Evolutionary conservation across 2,888 invertebrate species (phyloP), one percentile per base, ranked within the genome.

Genomic region (Anagyrus pseudococci): DNA sequence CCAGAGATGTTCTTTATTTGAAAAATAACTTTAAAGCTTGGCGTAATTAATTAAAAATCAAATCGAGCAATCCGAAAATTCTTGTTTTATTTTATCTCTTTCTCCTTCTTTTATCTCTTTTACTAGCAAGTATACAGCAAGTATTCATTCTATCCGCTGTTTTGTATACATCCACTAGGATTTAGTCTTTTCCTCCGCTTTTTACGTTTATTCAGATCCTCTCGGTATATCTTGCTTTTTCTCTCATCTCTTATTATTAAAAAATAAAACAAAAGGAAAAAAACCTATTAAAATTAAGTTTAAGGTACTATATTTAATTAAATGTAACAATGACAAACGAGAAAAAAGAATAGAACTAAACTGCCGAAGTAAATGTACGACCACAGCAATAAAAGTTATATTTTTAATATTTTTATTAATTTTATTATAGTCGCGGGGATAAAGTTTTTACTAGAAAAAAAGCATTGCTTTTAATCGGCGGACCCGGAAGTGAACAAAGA

Each of bases 401-500:
- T 37, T 37, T 13, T 37, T 37, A 37, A 37, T 13, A 37, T 37
- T 37, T n/a, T n/a, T n/a, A n/a, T n/a, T n/a, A n/a, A n/a, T n/a
- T n/a, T n/a, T n/a, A n/a, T n/a, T n/a, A n/a, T n/a, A n/a, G n/a
- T n/a, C n/a, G n/a, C n/a, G n/a, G n/a, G n/a, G n/a, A n/a, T n/a
- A n/a, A n/a, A n/a, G n/a, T n/a, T n/a, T n/a, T n/a, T n/a, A n/a
- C n/a, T n/a, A n/a, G 17, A 46, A 48, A 44, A 43, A 47, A 56
- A 48, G 20, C 33, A 54, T 37, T 41, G 48, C 41, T 46, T 48
- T 37, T 48, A 57, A 60, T 60, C 52, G 33, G 54, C 53, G 44
- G 48, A 61, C 55, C 56, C 57, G 64, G 64, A 64, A 64, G 61
- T 54, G 57, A 61, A 61, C 52, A 61, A 60, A 60, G 52, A 23